Evolutionary conservation across 1,140 invertebrate species (phyloP).

Genomic region (Limonius californicus): DNA sequence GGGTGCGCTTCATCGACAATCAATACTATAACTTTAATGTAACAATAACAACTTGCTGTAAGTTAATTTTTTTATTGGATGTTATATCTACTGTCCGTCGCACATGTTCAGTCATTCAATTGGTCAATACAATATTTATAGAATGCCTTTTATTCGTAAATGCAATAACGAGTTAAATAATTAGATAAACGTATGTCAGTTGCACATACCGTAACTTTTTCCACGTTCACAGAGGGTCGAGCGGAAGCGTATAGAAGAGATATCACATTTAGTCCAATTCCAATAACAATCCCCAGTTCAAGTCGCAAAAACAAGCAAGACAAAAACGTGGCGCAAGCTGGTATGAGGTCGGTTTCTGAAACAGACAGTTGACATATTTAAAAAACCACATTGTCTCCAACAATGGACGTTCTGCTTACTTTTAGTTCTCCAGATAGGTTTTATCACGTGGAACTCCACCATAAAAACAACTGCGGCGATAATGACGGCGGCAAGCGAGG

Average conservation of each 20-base stretch:
- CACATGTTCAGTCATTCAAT: no score
- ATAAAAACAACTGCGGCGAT: constrained; percentile 86
- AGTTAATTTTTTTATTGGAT: no score
- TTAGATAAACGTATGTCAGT: neutral
- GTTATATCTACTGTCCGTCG: no score
- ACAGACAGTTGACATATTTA: no score
- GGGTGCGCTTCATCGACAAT: no score
- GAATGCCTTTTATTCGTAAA: neutral
- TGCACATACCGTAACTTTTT: constrained; percentile 53
- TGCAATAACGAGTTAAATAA: no score
- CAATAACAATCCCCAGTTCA: constrained; percentile 72
- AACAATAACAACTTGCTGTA: no score
- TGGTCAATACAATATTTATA: constrained; percentile 11
- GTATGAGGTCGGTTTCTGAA: constrained; percentile 67
- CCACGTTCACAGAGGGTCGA: constrained; percentile 61
- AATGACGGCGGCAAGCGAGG: constrained; percentile 75
- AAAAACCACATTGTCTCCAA: neutral
- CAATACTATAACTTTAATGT: no score
- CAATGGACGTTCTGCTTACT: constrained; percentile 56
- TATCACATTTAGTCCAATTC: constrained; percentile 66
- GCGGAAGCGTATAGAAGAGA: constrained; percentile 71
- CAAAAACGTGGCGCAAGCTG: constrained; percentile 63
- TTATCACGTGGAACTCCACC: constrained; percentile 76
- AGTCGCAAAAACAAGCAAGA: constrained; percentile 63
- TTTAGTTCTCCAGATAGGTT: constrained; percentile 77